Evolutionary conservation across 2,113 vertebrate genomes (phyloP), one percentile per base, ranked within the genome.

Genomic region (Chunga burmeisteri): DNA sequence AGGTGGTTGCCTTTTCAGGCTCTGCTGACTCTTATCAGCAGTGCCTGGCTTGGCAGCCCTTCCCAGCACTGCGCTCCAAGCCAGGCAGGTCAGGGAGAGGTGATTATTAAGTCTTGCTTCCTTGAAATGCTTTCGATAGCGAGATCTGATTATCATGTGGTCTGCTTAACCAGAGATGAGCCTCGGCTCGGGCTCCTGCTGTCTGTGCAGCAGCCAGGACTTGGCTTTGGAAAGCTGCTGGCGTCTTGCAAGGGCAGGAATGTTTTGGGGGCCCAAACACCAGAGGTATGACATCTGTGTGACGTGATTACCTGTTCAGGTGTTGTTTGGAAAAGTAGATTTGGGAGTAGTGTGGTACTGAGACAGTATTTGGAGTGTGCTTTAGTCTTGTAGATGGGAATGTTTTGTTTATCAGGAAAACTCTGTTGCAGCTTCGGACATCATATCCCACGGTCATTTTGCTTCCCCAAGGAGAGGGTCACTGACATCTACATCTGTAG

Each of bases 161-260:
- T 93, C 88, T 93, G 0, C 88, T 94, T 96, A 95, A 70, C 81
- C 47, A 84, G 66, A 79, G 86, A n/a, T 88, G 84, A 96, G 63
- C 86, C 89, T 88, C 20, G 3, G 73, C 52, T 49, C 14, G 72
- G 29, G 55, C 72, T 96, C 26, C 61, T 73, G 44, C n/a, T 66
- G 46, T 49, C 62, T 63, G 55, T 26, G 4, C 55, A 2, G 0
- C 74, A 49, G 84, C 49, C 66, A 82, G 58, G 40, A 86, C 77
- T 47, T 82, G 58, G 38, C 90, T 95, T 38, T n/a, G 77, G 70
- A 71, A 84, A 93, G 88, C 80, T 93, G 38, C 14, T 67, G 88
- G 59, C 19, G 1, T 67, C 90, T 79, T 63, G n/a, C 47, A 63
- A 38, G 52, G 16, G 2, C 52, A 79, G 65, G 18, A 72, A 49